Base-by-base conservation (phyloP, 2,888 invertebrate genomes). In the Ochlodes sylvanus region DNA sequence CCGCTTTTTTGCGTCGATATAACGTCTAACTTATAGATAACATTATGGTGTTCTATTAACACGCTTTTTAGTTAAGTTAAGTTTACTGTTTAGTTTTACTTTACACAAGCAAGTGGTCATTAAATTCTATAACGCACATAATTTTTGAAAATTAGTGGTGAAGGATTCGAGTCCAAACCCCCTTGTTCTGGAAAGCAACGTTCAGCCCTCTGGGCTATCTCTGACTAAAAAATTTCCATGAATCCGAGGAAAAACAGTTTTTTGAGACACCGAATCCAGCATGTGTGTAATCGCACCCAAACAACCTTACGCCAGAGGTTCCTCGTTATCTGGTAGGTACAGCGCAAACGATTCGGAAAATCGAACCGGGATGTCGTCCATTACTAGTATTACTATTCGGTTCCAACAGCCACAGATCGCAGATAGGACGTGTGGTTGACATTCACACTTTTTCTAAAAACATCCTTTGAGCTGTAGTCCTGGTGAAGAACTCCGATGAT, bases 291-390 rank as follows among this genome's bases (percentile, higher is more conserved):
- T 7, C 41, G 62, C 21, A 63, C 54, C 27, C 54, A 32, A 32
- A 54, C 54, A 32, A 41, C 62, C 54, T 41, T 14, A 54, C 47
- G 42, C 17, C 21, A 2, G 27, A 81, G 84, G 61, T 62, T 86
- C 83, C 86, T 87, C 87, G 88, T 89, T 90, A 89, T 89, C 90
- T 85, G 77, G 77, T 71, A 78, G 84, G 83, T 79, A 80, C 82
- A 84, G 78, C 78, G 88, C 86, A 88, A 92, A 91, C 90, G 90
- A 86, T 86, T 89, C 84, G 91, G 90, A 91, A 92, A 90, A 92
- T 91, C 88, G 90, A 89, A 87, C 85, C 80, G 80, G 80, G 79
- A 61, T 69, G 75, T 79, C 84, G 80, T 86, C 91, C 89, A 92
- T 92, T 92, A 92, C 90, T 85, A 86, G 87, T 89, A 90, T 92